Evolutionary conservation across 2,888 invertebrate species (phyloP).

Genomic region (Amphipyra tragopoginis): DNA sequence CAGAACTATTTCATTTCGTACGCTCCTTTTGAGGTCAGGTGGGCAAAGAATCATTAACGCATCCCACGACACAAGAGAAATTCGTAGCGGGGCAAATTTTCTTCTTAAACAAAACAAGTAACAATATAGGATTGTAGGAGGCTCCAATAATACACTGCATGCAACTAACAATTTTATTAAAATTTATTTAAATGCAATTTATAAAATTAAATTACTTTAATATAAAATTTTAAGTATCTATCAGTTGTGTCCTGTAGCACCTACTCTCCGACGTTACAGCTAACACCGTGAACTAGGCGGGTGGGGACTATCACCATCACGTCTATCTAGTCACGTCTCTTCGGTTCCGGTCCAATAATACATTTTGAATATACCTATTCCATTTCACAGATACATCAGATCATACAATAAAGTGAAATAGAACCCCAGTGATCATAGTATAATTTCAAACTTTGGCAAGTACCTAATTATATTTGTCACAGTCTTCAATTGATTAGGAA

Average conservation of each 20-base stretch:
- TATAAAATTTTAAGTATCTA: constrained; percentile 29
- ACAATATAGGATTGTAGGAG: background rate
- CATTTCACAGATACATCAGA: background rate
- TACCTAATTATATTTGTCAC: background rate
- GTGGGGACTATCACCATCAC: no score
- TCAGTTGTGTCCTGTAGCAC: constrained; percentile 5
- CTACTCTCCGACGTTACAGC: background rate
- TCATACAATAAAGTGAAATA: background rate
- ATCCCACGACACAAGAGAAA: no score
- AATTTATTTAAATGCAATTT: constrained; percentile 55
- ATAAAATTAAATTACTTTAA: constrained; percentile 52
- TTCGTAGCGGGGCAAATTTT: no score
- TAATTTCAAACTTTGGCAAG: no score
- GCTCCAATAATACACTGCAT: constrained; percentile 9
- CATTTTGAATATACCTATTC: no score
- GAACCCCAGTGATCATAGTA: background rate
- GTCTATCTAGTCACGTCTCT: no score
- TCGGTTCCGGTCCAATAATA: no score
- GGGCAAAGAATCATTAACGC: no score
- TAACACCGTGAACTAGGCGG: background rate
- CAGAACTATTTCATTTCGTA: no score
- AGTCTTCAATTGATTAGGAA: no score
- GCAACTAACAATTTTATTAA: constrained; percentile 47
- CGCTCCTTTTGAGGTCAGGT: no score
- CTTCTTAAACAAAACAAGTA: no score